Percentiles rank a stretch among this genome's conserved stretches.
These are phyloP conservation scores for Aleiodes leptofemur DNA, from an alignment of 2,888 invertebrate genomes.

Conservation along the genomic window DNA sequence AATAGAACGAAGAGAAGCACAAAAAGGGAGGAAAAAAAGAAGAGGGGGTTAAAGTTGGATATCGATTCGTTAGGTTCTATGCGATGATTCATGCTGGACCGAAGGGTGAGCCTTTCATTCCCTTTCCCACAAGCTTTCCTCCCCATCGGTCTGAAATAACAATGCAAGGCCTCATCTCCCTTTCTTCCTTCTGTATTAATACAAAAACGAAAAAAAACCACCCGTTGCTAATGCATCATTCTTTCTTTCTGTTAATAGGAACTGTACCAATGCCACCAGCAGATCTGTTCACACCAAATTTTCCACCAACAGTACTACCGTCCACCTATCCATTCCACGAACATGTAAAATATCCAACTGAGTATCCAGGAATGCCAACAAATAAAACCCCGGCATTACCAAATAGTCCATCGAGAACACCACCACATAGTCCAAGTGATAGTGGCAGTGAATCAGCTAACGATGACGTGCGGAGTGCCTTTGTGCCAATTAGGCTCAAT, in stretches of 20 bases:
- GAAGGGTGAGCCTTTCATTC: constrained; percentile 65
- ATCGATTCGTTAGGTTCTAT: constrained; percentile 57
- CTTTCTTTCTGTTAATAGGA: constrained; percentile 60
- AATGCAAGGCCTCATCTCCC: constrained; percentile 59
- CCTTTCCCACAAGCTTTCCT: constrained; percentile 64
- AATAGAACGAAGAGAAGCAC: constrained; percentile 14
- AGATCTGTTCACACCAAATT: constrained; percentile 67
- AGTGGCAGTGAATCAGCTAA: constrained; percentile 68
- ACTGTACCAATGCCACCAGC: constrained; percentile 66
- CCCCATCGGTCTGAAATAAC: constrained; percentile 60
- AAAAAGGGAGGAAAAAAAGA: constrained; percentile 45
- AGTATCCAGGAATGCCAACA: constrained; percentile 61
- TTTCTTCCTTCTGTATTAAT: constrained; percentile 45
- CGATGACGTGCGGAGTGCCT: constrained; percentile 73
- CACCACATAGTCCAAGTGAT: constrained; percentile 69
- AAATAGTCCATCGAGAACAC: constrained; percentile 61
- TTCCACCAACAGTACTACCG: constrained; percentile 66
- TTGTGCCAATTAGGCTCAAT: constrained; percentile 68
- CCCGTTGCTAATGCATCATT: constrained; percentile 34
- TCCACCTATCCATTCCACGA: constrained; percentile 65
- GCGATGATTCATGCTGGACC: constrained; percentile 72
- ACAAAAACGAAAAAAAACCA: constrained; percentile 48
- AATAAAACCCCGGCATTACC: constrained; percentile 55
- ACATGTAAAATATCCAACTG: constrained; percentile 65
- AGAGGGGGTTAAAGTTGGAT: constrained; percentile 39